Conservation (phyloP, 92 coral and sea anemone species). For the Porites divaricata region DNA sequence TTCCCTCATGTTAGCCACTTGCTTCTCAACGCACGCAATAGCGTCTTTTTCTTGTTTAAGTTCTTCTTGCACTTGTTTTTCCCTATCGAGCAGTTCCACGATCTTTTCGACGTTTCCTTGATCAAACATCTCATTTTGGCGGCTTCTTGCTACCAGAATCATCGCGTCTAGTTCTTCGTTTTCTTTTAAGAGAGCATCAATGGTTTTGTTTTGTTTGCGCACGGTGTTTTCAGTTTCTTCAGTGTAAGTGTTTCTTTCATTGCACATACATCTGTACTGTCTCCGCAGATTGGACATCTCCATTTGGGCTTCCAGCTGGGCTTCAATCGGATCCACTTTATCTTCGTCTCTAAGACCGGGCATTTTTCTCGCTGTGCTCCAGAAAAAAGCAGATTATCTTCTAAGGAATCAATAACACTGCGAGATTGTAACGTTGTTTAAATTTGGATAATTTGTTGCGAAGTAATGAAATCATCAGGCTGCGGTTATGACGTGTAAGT, state of each 20-base stretch:
- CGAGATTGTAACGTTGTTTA: not conserved
- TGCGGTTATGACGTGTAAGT: conserved; percentile 18
- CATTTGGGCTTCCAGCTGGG: conserved; percentile 85
- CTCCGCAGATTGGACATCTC: conserved; percentile 85
- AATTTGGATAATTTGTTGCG: not conserved
- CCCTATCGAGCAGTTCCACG: conserved; percentile 71
- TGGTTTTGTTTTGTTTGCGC: conserved; percentile 79
- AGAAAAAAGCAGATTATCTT: not conserved
- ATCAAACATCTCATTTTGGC: conserved; percentile 71
- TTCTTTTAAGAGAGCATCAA: conserved; percentile 78
- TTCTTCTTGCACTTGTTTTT: conserved; percentile 61
- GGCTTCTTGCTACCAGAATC: conserved; percentile 71
- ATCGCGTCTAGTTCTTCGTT: conserved; percentile 72
- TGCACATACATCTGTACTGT: conserved; percentile 85
- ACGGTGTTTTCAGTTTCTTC: conserved; percentile 88
- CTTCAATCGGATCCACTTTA: conserved; percentile 82
- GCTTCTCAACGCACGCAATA: conserved; percentile 54
- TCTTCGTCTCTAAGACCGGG: conserved; percentile 77
- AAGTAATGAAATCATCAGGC: conserved; percentile 5
- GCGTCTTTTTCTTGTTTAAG: conserved; percentile 56
- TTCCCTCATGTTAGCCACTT: conserved; percentile 63
- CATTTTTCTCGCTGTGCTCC: conserved; percentile 5
- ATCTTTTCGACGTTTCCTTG: conserved; percentile 70
- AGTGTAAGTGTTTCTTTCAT: conserved; percentile 82
- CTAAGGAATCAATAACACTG: not conserved